Evolutionary conservation across 2,797 vertebrate species (phyloP).

Genomic region (Tokudaia tokunoshimensis): DNA sequence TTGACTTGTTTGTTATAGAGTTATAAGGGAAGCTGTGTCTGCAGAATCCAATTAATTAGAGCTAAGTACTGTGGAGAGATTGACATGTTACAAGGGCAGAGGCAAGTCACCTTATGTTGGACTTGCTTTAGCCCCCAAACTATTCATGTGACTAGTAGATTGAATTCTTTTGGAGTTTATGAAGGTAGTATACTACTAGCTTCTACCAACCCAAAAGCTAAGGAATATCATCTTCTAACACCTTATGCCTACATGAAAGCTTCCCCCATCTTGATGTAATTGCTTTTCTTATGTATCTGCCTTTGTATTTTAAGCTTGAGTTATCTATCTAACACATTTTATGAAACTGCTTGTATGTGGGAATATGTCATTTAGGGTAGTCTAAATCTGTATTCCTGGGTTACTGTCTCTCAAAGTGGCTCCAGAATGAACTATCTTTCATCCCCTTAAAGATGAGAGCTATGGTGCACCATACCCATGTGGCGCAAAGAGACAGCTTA

Average conservation of each 20-base stretch:
- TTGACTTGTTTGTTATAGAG: slow-evolving; percentile 15
- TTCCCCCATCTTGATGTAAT: background rate
- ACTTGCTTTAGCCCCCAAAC: background rate
- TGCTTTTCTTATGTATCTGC: too few species aligned
- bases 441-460: background rate
- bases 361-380: background rate
- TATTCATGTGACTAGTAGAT: background rate
- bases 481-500: too few species aligned
- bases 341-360: background rate
- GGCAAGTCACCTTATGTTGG: too few species aligned
- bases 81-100: background rate
- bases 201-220: background rate
- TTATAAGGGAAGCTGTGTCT: background rate
- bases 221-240: background rate
- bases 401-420: background rate
- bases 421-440: background rate
- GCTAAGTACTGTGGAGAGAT: background rate
- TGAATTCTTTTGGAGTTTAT: background rate
- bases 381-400: background rate
- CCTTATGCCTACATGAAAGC: background rate
- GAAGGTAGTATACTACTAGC: background rate
- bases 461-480: background rate
- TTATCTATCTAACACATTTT: background rate
- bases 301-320: background rate
- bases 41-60: background rate